Percentiles rank a stretch among this genome's conserved stretches.
These are phyloP conservation scores for Seladonia tumulorum DNA, from an alignment of 2,888 invertebrate genomes.

Conservation along the genomic window DNA sequence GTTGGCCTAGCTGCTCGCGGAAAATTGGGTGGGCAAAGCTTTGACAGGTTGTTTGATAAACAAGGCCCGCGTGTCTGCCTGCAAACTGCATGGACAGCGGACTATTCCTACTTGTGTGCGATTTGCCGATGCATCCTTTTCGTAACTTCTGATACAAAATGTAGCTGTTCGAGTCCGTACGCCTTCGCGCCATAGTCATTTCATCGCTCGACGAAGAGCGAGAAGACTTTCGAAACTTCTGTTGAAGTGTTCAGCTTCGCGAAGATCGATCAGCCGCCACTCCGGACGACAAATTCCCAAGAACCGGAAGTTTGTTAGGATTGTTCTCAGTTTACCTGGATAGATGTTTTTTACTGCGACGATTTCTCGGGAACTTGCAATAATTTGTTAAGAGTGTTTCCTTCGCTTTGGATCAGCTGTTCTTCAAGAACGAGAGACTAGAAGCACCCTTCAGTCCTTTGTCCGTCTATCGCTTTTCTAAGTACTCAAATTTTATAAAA, in stretches of 20 bases:
- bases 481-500: too few relatives aligned
- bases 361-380: neutral
- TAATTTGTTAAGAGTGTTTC: neutral
- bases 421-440: too few relatives aligned
- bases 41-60: constrained; percentile 77
- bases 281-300: constrained; percentile 21
- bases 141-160: constrained; percentile 59
- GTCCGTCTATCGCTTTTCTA: too few relatives aligned
- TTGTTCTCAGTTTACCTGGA: too few relatives aligned
- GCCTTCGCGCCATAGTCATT: constrained; percentile 9
- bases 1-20: constrained; percentile 73
- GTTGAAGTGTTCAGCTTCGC: neutral
- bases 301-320: constrained; percentile 6
- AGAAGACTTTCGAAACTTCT: constrained; percentile 16
- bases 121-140: constrained; percentile 64
- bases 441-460: too few relatives aligned
- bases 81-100: constrained; percentile 62
- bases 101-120: constrained; percentile 60
- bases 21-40: constrained; percentile 76
- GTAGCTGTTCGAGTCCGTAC: constrained; percentile 11
- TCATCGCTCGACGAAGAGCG: neutral
- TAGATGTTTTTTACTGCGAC: too few relatives aligned
- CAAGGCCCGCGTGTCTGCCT: constrained; percentile 70
- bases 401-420: neutral
- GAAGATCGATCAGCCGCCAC: too few relatives aligned